Conservation (phyloP, 2,797 vertebrate genomes). For the Gallinago nigripennis region DNA sequence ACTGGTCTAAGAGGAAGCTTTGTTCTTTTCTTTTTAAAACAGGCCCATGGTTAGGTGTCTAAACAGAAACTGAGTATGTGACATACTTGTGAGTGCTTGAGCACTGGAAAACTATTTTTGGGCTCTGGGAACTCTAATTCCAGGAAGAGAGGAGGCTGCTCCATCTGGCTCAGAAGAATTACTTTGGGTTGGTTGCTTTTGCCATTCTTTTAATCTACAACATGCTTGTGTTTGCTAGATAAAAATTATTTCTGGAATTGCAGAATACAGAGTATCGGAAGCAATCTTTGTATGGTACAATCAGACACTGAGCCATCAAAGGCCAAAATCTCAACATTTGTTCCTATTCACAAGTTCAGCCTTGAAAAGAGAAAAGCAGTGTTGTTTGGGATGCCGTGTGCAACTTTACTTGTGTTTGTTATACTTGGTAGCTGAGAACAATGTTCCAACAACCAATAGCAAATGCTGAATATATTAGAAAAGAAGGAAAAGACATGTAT, state of each 20-base stretch:
- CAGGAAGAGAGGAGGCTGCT: not conserved
- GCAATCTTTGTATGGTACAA: not conserved
- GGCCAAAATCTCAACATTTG: not conserved
- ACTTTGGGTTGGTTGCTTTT: not conserved
- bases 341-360: not conserved
- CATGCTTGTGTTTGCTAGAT: not conserved
- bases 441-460: constrained; percentile 44
- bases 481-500: constrained; percentile 20
- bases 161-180: not conserved
- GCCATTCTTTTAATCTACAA: not conserved
- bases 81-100: not conserved
- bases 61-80: not conserved
- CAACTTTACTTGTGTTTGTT: constrained; percentile 7
- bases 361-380: constrained; percentile 4
- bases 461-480: constrained; percentile 53
- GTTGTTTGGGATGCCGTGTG: constrained; percentile 16
- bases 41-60: not conserved
- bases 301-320: not conserved
- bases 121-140: not conserved
- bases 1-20: not conserved
- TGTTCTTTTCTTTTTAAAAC: not conserved
- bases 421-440: constrained; percentile 54
- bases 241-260: not conserved
- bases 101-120: not conserved
- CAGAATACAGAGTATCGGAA: not conserved